Evolutionary conservation across 2,888 invertebrate species (phyloP), one percentile per base, ranked within the genome.

Genomic region (Pyrocoelia pectoralis): DNA sequence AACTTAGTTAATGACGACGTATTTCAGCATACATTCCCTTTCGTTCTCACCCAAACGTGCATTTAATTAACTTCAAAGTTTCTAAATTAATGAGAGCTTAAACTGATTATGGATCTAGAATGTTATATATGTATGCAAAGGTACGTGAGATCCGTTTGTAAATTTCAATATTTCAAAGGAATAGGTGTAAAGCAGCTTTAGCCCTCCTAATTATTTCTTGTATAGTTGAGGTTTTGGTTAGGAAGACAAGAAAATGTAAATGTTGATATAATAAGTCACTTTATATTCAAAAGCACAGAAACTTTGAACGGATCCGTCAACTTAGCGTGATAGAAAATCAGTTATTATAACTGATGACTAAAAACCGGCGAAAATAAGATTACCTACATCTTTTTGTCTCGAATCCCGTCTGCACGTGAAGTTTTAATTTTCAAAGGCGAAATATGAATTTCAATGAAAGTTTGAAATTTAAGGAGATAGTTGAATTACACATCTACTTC

Each of bases 261-360:
- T 61, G 48, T 15, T 10, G 53, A 49, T 54, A 55, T 65, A 65
- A 65, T 65, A 56, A 65, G 65, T 65, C 65, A 61, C 65, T 65
- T 61, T 65, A 65, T 65, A 65, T 65, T 61, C 65, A 65, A 65
- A 65, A 61, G 60, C 61, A 57, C 51, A 52, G 40, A 43, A 61
- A 58, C 58, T 61, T 38, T 49, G 56, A 56, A 50, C 61, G 54
- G 57, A 46, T 61, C 60, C 57, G 60, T 61, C 65, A 65, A 61
- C 40, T 65, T 61, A 12, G 40, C 41, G 33, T 54, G 54, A 65
- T 61, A 58, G 58, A 65, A 61, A 61, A 65, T 65, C 61, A 56
- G 65, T 65, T 65, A 65, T 65, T 65, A 58, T 43, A 56, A 58
- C 38, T 55, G 61, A 61, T 56, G 61, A 49, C 55, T 61, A 61